A percentile compares a stretch with the other conserved stretches of the same genome.
Conservation (phyloP, 2,113 vertebrate genomes). For the Catagonus wagneri region DNA sequence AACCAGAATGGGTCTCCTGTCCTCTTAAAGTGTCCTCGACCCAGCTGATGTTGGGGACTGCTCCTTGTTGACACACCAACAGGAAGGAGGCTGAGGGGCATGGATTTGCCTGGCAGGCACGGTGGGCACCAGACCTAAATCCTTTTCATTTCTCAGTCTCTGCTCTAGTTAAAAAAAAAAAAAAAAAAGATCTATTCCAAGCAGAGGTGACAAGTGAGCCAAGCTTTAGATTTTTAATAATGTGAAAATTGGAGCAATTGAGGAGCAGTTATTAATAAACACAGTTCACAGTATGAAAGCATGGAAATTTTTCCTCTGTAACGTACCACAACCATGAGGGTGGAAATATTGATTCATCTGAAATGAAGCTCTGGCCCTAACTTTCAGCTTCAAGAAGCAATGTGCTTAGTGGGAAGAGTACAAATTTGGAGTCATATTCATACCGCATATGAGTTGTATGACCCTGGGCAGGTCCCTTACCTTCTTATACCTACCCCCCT, state of each 20-base stretch:
- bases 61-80: slow-evolving; percentile 55
- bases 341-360: slow-evolving; percentile 62
- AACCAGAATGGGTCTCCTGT: neutral
- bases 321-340: neutral
- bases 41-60: neutral
- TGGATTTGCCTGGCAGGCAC: slow-evolving; percentile 34
- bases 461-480: neutral
- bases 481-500: no score
- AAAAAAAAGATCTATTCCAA: neutral
- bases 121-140: neutral
- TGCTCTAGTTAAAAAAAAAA: neutral
- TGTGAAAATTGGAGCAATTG: slow-evolving; percentile 72
- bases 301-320: slow-evolving; percentile 57
- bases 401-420: neutral
- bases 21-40: neutral
- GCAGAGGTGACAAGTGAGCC: slow-evolving; percentile 48
- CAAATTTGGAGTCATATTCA: neutral
- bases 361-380: slow-evolving; percentile 15
- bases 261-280: slow-evolving; percentile 63
- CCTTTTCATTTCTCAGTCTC: slow-evolving; percentile 36
- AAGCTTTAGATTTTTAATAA: slow-evolving; percentile 70
- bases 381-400: neutral
- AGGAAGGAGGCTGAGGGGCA: slow-evolving; percentile 66
- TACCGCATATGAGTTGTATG: accelerated
- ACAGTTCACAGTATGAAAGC: slow-evolving; percentile 54